A percentile compares a stretch with the other conserved stretches of the same genome.
phyloP scores from a whole-genome alignment of 2,113 vertebrate species.

The Lophochroa leadbeateri region DNA sequence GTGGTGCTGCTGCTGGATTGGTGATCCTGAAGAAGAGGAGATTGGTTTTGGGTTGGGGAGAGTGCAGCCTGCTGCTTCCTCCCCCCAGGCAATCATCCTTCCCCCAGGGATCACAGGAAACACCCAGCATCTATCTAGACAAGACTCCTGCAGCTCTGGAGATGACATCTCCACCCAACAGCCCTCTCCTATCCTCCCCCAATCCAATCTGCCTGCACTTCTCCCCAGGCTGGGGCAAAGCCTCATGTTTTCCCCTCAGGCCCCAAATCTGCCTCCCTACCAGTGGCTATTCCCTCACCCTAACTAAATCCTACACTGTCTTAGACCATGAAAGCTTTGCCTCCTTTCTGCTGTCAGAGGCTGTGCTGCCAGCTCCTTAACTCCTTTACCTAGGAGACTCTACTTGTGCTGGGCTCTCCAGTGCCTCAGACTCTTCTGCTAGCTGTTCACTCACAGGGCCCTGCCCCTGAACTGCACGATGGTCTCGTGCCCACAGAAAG shows the following conservation, averaged over 20 bases:
- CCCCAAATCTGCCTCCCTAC: neutral
- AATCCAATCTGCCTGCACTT: neutral
- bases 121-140: neutral
- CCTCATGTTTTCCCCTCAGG: neutral
- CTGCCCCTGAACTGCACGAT: neutral
- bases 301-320: neutral
- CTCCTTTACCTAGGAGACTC: neutral
- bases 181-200: neutral
- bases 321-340: neutral
- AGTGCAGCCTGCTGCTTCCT: neutral
- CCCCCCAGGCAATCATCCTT: neutral
- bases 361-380: neutral
- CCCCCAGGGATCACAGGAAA: neutral
- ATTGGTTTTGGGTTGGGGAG: neutral
- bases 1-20: neutral
- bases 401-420: neutral
- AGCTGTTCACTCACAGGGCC: neutral
- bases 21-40: slow-evolving; percentile 34
- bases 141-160: neutral
- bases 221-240: neutral
- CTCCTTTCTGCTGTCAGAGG: neutral
- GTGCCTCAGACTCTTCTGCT: neutral
- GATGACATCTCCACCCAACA: neutral
- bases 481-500: neutral
- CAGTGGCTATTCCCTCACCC: neutral